These are phyloP conservation scores for Zaprionus lineosus DNA, from an alignment of 2,888 invertebrate species.

Conservation along the genomic window DNA sequence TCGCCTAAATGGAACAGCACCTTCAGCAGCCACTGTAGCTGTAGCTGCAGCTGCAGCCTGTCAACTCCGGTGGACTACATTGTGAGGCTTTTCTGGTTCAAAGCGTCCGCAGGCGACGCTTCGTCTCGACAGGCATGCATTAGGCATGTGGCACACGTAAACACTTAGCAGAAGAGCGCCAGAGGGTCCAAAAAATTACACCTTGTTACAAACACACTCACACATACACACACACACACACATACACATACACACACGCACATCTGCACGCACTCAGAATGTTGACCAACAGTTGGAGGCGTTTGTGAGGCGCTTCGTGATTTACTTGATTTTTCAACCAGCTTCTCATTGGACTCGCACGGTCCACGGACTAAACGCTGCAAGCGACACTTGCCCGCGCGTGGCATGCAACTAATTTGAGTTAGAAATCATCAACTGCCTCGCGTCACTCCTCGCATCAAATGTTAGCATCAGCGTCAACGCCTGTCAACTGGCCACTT, in stretches of 20 bases:
- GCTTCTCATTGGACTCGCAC: conserved; percentile 36
- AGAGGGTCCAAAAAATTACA: conserved; percentile 21
- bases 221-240: not conserved
- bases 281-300: too few relatives aligned
- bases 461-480: conserved; percentile 12
- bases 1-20: too few relatives aligned
- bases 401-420: conserved; percentile 54
- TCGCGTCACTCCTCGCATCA: conserved; percentile 28
- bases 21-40: conserved; percentile 11
- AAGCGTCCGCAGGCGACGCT: conserved; percentile 18
- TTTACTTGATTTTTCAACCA: conserved; percentile 64
- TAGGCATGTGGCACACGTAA: conserved; percentile 71
- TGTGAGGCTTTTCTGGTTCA: conserved; percentile 36
- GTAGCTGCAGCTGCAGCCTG: conserved; percentile 32
- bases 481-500: conserved; percentile 45
- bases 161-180: conserved; percentile 60
- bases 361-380: conserved; percentile 4
- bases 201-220: not conserved
- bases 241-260: not conserved
- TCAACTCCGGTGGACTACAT: conserved; percentile 2
- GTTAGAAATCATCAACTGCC: conserved; percentile 49
- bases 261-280: too few relatives aligned
- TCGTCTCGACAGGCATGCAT: conserved; percentile 34
- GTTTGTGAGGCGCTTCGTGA: conserved; percentile 43
- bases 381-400: conserved; percentile 15